Base-by-base conservation (phyloP, 2,888 invertebrate species). In the Eutolmus rufibarbis region DNA sequence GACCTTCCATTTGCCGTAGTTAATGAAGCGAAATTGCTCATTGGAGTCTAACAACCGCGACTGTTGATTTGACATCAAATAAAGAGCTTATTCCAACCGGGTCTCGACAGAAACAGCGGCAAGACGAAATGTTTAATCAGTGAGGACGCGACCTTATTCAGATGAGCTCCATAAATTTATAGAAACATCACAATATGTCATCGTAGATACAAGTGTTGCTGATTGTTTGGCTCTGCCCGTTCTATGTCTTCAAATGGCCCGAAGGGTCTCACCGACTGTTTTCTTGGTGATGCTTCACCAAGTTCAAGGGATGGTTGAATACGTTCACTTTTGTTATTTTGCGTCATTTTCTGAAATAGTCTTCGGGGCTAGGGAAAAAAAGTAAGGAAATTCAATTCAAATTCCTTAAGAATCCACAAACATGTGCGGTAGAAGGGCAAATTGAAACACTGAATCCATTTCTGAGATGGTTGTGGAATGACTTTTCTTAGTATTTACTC, bases 141-240 rank as follows among this genome's bases (percentile, higher is more conserved):
- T 14, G 51, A 28, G 79, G 79, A 79, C 79, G 79, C 79, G 79
- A 79, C 79, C 79, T 40, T 79, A 79, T 79, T 79, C 79, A 79
- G 79, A 79, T 79, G 79, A 79, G 51, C n/a, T 40, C 56, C 79
- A 79, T 79, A 79, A 79, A 79, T 79, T 79, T 79, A 79, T 79
- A 46, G 79, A 79, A 79, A 79, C 79, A 79, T 31, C 79, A 79
- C 79, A 79, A 79, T 79, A 79, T 79, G 79, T 79, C 79, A 79
- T 51, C 79, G 14, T 51, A 31, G 79, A 31, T 79, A 79, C 79
- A 79, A 79, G 79, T 79, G 79, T 51, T 79, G 79, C 51, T 79
- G 79, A 79, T 79, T 79, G 79, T 79, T 79, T 66, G 56, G 31
- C 43, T 79, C 79, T 28, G 79, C 79, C 79, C 79, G 51, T 79